These are phyloP conservation scores for Pholis gunnellus DNA, from an alignment of 2,113 vertebrate species.

Conservation along the genomic window DNA sequence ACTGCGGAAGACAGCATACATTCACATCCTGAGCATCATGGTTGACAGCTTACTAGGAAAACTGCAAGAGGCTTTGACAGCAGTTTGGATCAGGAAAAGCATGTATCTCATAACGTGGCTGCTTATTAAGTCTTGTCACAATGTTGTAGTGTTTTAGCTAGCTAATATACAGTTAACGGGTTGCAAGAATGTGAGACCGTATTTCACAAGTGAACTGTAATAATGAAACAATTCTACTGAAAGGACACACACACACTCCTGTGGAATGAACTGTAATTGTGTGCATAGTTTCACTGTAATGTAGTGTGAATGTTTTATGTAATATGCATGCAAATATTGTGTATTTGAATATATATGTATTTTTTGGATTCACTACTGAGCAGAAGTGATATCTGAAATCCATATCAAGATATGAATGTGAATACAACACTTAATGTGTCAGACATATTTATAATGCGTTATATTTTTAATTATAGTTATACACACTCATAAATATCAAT, in stretches of 20 bases:
- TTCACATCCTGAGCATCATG: neutral
- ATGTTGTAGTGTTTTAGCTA: neutral
- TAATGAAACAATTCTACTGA: neutral
- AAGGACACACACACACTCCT: neutral
- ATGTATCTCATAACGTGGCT: neutral
- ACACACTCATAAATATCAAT: neutral
- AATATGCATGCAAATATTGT: neutral
- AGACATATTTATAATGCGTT: neutral
- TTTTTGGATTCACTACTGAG: neutral
- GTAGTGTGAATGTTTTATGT: neutral
- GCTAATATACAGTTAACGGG: neutral
- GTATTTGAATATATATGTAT: neutral
- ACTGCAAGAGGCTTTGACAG: neutral
- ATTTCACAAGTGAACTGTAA: neutral
- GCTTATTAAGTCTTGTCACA: neutral
- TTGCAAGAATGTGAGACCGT: neutral
- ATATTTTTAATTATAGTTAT: neutral
- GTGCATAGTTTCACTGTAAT: neutral
- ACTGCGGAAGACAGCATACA: neutral
- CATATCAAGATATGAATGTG: neutral
- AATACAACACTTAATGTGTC: neutral
- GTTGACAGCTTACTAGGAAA: neutral
- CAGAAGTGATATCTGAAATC: neutral
- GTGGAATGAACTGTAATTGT: neutral
- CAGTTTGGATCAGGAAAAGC: neutral